phyloP scores from a whole-genome alignment of 2,113 vertebrate genomes.

The Phylloscopus trochiloides region DNA sequence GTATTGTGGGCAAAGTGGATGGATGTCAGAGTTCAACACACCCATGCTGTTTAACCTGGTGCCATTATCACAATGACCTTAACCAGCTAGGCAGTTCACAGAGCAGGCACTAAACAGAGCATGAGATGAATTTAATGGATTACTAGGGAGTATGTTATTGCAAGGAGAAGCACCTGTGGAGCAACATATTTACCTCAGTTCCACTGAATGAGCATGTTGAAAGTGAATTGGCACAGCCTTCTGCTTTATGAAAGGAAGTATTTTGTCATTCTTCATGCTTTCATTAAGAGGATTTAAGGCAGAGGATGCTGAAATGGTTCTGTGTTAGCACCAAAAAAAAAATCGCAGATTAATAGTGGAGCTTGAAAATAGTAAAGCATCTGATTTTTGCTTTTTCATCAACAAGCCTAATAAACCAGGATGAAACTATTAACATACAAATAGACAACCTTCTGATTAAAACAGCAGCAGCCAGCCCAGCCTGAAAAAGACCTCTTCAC shows the following conservation, averaged over 20 bases:
- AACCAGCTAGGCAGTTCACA: slow-evolving; percentile 37
- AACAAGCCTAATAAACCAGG: slow-evolving; percentile 72
- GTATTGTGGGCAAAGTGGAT: neutral
- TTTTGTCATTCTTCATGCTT: slow-evolving; percentile 61
- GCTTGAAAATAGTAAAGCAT: slow-evolving; percentile 66
- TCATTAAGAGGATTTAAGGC: slow-evolving; percentile 67
- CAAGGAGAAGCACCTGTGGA: slow-evolving; percentile 64
- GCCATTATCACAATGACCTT: slow-evolving; percentile 24
- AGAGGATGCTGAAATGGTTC: slow-evolving; percentile 63
- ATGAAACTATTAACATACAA: slow-evolving; percentile 81
- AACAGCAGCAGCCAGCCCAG: slow-evolving; percentile 61
- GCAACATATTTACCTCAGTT: slow-evolving; percentile 49
- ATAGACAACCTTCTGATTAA: slow-evolving; percentile 78
- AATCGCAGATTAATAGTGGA: slow-evolving; percentile 67
- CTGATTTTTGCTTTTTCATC: slow-evolving; percentile 76
- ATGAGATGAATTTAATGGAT: slow-evolving; percentile 52
- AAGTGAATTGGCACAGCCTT: slow-evolving; percentile 32
- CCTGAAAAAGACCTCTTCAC: slow-evolving; percentile 64
- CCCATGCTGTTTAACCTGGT: slow-evolving; percentile 46
- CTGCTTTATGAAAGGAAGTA: slow-evolving; percentile 48
- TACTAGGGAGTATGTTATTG: slow-evolving; percentile 44
- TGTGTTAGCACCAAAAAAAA: slow-evolving; percentile 26
- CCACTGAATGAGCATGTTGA: slow-evolving; percentile 50
- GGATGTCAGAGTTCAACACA: slow-evolving; percentile 12
- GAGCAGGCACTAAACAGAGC: slow-evolving; percentile 43